A percentile compares a stretch with the other conserved stretches of the same genome.
These are phyloP conservation scores for Luscinia megarhynchos DNA, from an alignment of 2,797 vertebrate species.

Conservation along the genomic window DNA sequence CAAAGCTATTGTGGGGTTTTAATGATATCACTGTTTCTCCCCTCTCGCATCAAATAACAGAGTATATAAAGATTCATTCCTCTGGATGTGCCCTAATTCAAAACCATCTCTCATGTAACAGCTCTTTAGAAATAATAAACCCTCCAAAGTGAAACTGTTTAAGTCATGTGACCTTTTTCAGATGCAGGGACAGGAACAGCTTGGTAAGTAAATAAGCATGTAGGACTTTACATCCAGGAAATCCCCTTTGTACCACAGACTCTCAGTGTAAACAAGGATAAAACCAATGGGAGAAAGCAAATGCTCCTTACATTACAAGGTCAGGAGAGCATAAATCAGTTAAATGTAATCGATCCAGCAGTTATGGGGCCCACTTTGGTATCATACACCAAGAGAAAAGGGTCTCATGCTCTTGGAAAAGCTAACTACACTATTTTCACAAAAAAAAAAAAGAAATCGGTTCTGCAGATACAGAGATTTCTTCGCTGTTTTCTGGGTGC, in stretches of 20 bases:
- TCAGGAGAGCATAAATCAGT: not conserved
- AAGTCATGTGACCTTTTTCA: not conserved
- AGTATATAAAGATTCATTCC: not conserved
- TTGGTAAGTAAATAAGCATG: not conserved
- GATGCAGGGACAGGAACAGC: not conserved
- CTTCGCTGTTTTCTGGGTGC: not conserved
- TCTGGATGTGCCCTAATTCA: not conserved
- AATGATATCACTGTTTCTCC: not conserved
- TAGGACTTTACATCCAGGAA: not conserved
- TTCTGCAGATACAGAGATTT: not conserved
- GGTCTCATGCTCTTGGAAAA: not conserved
- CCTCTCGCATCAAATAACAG: not conserved
- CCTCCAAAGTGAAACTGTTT: not conserved
- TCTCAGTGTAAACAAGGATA: not conserved
- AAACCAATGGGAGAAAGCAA: not conserved
- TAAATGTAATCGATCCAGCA: not conserved
- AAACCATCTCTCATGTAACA: not conserved
- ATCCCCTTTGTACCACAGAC: not conserved
- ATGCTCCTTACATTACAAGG: not conserved
- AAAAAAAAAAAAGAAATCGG: not conserved
- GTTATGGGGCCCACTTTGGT: not conserved
- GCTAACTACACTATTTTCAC: not conserved
- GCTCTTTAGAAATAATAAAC: not conserved
- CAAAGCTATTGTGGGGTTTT: not conserved
- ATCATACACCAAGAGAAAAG: not conserved